Base-by-base conservation (phyloP, 2,113 vertebrate genomes). In the Numenius arquata region DNA sequence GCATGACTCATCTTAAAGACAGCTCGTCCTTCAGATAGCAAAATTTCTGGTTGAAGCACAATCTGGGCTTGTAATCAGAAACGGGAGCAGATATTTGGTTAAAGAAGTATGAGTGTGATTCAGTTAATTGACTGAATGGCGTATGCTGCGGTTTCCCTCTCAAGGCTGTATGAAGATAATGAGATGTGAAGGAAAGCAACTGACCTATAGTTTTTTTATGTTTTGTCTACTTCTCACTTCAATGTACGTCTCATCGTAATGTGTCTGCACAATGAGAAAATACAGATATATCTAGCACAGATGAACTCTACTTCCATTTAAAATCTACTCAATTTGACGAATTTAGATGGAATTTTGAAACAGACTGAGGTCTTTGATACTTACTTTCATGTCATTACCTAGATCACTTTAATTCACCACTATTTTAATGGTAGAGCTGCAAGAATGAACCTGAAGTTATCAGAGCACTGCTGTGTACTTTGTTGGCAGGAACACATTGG, bases 181-280 rank as follows among this genome's bases (percentile, higher is more conserved):
- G 65, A 63, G 18, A 32, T 8, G 77, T 65, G 71, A 75, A 38
- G 32, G 45, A 62, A 84, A 83, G 22, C 41, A 66, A 63, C 36
- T 41, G 93, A 55, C 73, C 89, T n/a, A 53, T 0, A 58, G 65
- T 29, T 78, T 38, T 52, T 27, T 32, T 2, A 6, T 96, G 74
- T 96, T 97, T 87, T 91, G 96, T 95, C 96, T 97, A 12, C 70
- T 43, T 32, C 55, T 74, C 17, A 3, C 61, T 26, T 74, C 32
- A 47, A 10, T 2, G 15, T n/a, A 25, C 0, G 0, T 25, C 80
- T 75, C 41, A 6, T 6, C 43, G 73, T 12, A 67, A 74, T n/a
- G 56, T 27, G 40, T 65, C 89, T 53, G 70, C 84, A 85, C 58
- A 88, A 8, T 2, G 6, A 61, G 56, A 81, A 77, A 48, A 85